Evolutionary conservation across 2,113 vertebrate genomes (phyloP).

Genomic region (Caloenas nicobarica): DNA sequence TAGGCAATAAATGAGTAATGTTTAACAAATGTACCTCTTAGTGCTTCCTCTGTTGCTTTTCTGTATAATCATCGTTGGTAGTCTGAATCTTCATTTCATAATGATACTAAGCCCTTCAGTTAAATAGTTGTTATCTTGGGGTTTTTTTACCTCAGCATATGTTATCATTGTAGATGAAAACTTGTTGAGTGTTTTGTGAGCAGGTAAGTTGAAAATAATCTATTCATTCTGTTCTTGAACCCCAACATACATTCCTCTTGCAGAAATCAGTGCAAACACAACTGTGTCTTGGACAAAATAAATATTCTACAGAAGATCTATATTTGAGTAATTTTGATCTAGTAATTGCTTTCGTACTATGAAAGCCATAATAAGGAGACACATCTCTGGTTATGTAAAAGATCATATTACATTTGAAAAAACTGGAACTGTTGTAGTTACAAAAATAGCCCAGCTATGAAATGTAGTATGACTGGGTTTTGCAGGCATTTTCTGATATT

Average conservation of each 20-base stretch:
- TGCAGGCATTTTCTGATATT: background rate
- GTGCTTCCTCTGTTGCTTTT: background rate
- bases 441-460: background rate
- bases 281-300: background rate
- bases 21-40: background rate
- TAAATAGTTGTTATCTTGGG: background rate
- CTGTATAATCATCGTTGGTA: background rate
- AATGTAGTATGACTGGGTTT: background rate
- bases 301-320: background rate
- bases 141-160: background rate
- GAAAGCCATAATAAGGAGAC: background rate
- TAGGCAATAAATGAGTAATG: background rate
- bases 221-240: background rate
- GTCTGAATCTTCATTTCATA: background rate
- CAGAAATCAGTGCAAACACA: background rate
- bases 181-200: background rate
- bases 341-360: background rate
- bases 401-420: background rate
- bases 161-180: background rate
- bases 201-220: background rate
- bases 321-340: background rate
- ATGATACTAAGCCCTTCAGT: background rate
- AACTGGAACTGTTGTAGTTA: background rate
- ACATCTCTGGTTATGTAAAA: background rate
- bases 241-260: rapidly evolving